Evolutionary conservation across 2,797 vertebrate species (phyloP), one percentile per base, ranked within the genome.

Genomic region (Cichlasoma orientale): DNA sequence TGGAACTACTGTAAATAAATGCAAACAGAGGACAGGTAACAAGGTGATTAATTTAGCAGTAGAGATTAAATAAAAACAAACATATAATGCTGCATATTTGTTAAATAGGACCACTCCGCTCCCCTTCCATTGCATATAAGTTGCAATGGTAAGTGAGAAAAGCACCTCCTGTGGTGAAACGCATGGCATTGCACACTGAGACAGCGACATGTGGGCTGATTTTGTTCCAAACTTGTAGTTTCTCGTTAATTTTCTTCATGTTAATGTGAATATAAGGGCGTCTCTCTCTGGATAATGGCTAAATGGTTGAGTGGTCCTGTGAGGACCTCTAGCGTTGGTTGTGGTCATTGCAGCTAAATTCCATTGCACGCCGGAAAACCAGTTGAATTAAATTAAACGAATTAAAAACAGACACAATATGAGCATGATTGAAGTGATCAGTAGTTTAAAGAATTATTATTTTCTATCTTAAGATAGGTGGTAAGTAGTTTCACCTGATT

Each of bases 281-380:
- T 44, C 4, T 44, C 41, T 38, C 10, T 44, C 41, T 9, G 33
- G 4, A 13, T 13, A 18, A 63, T 11, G 2, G 16, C 18, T 23
- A 1, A 47, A 72, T 6, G 52, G 12, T 63, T 72, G 5, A 75
- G 54, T 66, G 61, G 87, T 82, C 18, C 66, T 31, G 72, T 41
- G 74, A 29, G 47, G 89, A 88, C 93, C 91, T 90, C 94, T 91
- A 92, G 91, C 85, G 93, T 63, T 25, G 21, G 0, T 19, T 87
- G 14, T 27, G 5, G 68, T 53, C 18, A 88, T 74, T 88, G 38
- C 92, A 91, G 63, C 29, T 55, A 6, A 41, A 69, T n/a, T 4
- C 47, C 2, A 56, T 18, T 14, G 3, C n/a, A 73, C n/a, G 73
- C 50, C 1, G 1, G 59, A 61, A 4, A 12, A 12, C 38, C 38